Conservation (phyloP, 1,140 invertebrate species). For the Lasaia peninsularis region DNA sequence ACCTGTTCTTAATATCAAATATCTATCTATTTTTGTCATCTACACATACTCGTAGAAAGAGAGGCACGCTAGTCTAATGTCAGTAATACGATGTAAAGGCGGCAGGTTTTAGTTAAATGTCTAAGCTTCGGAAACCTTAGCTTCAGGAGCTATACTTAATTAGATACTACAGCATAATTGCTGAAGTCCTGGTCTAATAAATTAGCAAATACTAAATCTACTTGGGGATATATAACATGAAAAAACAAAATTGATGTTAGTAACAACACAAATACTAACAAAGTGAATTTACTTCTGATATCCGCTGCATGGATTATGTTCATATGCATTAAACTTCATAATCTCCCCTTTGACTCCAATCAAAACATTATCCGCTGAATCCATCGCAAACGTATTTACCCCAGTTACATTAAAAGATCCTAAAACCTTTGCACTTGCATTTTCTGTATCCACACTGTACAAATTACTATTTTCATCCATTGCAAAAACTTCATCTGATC, state of each 20-base stretch:
- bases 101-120: too few species aligned
- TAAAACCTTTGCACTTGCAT: constrained; percentile 43
- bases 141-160: too few species aligned
- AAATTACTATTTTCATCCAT: constrained; percentile 67
- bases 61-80: too few species aligned
- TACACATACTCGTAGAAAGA: too few species aligned
- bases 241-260: constrained; percentile 13
- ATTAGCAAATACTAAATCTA: neutral
- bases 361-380: constrained; percentile 57
- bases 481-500: constrained; percentile 53
- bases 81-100: too few species aligned
- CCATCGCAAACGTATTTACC: constrained; percentile 62
- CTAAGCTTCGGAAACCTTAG: too few species aligned
- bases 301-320: constrained; percentile 49
- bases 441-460: constrained; percentile 49
- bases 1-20: too few species aligned
- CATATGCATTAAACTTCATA: constrained; percentile 51
- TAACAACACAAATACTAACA: constrained; percentile 25
- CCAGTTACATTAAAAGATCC: constrained; percentile 52
- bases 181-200: neutral
- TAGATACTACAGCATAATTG: too few species aligned
- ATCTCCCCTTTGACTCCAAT: constrained; percentile 58
- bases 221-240: neutral
- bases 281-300: constrained; percentile 38
- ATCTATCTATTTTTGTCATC: too few species aligned